Evolutionary conservation across 2,888 invertebrate genomes (phyloP), one percentile per base, ranked within the genome.

Genomic region (Balanococcus diminutus): DNA sequence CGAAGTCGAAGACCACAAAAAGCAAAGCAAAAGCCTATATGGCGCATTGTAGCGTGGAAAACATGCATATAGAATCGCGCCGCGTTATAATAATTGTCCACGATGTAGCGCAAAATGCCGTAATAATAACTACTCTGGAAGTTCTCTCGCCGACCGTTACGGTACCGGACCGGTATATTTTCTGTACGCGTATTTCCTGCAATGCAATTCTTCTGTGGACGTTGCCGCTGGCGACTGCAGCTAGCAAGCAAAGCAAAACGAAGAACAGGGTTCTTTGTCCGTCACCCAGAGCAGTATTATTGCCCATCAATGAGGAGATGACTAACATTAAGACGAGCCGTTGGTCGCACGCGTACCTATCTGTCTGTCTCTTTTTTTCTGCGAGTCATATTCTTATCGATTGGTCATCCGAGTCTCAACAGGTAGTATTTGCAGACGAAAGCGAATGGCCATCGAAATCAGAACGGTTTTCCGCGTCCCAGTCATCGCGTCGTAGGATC

Each of bases 81-180:
- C 28, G 67, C 28, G 28, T 67, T 28, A 67, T 67, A 67, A 67
- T 67, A 67, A 67, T 67, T 67, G 67, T 67, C 67, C 28, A 67
- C 28, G 67, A 67, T 67, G 67, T 67, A 67, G 67, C 67, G 67
- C 67, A 67, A 67, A 67, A 67, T 67, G 67, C 67, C 67, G 67
- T 67, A 67, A 67, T 67, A 67, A 67, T 67, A 67, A 67, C 67
- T 67, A 67, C 67, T 67, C 28, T 28, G 67, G 22, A 28, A 67
- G 67, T 67, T 67, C 4, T 67, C 16, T 56, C 22, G n/a, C n/a
- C n/a, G 14, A 67, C 67, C 67, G 67, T 67, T 67, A 67, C 67
- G 67, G 67, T 56, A 42, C n/a, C n/a, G 36, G 16, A 61, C 67
- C 67, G 67, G 67, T 67, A 67, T 67, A 67, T 67, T 67, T 67